A percentile compares a stretch with the other conserved stretches of the same genome.
These are phyloP conservation scores for Paedocypris sp. DNA, from an alignment of 2,113 vertebrate species.

Conservation along the genomic window DNA sequence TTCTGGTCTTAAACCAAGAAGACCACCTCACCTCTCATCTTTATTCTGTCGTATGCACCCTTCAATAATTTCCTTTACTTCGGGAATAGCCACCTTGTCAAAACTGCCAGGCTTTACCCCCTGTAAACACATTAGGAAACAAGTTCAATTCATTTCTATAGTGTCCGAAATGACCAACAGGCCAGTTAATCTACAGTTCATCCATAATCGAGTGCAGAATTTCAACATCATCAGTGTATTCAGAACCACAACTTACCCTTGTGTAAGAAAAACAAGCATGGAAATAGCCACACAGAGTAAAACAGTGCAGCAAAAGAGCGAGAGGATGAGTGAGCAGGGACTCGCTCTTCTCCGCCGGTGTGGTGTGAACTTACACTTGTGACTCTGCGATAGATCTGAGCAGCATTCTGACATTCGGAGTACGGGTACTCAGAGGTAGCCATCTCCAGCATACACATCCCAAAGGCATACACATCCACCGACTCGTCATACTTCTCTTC, in stretches of 20 bases:
- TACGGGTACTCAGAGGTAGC: slow-evolving; percentile 98
- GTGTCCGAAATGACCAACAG: too few species aligned
- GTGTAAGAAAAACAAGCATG: slow-evolving; percentile 21
- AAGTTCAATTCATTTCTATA: neutral
- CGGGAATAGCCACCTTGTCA: slow-evolving; percentile 96
- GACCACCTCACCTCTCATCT: slow-evolving; percentile 76
- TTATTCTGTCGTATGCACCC: slow-evolving; percentile 97
- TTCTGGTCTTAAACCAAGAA: too few species aligned
- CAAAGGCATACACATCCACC: slow-evolving; percentile 99
- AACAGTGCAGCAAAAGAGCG: slow-evolving; percentile 38
- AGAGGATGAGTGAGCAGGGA: slow-evolving; percentile 37
- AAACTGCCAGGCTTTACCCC: slow-evolving; percentile 97
- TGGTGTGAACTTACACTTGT: slow-evolving; percentile 84
- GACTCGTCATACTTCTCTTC: slow-evolving; percentile 99
- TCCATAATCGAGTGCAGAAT: neutral
- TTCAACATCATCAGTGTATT: slow-evolving; percentile 2
- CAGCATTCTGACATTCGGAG: slow-evolving; percentile 98
- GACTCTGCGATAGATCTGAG: slow-evolving; percentile 99
- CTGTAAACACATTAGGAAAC: slow-evolving; percentile 52
- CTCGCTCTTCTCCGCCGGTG: slow-evolving; percentile 31
- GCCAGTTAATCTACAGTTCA: too few species aligned
- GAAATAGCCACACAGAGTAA: slow-evolving; percentile 26
- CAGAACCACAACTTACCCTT: slow-evolving; percentile 37
- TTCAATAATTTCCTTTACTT: slow-evolving; percentile 98
- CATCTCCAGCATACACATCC: slow-evolving; percentile 99